Evolutionary conservation across 2,113 vertebrate genomes (phyloP).

Genomic region (Halichoerus grypus): DNA sequence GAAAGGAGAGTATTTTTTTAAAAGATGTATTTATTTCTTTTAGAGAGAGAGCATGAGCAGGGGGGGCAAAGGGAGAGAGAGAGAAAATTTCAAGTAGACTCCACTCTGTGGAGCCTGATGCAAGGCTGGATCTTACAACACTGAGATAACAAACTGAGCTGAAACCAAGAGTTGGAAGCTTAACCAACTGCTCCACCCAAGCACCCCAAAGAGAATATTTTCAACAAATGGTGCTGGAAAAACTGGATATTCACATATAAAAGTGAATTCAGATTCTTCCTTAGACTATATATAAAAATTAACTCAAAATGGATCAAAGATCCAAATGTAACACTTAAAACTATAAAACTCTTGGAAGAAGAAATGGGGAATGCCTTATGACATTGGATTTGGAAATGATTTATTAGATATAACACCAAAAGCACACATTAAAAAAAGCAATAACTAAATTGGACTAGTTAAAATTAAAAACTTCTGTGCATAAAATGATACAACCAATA

Average conservation of each 20-base stretch:
- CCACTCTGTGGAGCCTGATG: not conserved
- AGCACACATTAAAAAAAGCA: not conserved
- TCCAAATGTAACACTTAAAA: not conserved
- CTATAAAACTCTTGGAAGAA: not conserved
- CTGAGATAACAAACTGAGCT: not conserved
- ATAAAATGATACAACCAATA: not conserved
- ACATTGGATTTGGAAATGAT: not conserved
- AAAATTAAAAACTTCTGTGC: not conserved
- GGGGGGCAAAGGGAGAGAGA: not conserved
- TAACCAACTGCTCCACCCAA: not conserved
- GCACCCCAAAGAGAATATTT: not conserved
- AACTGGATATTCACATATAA: not conserved
- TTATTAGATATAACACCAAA: not conserved
- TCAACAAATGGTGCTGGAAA: not conserved
- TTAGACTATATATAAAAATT: not conserved
- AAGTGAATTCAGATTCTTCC: not conserved
- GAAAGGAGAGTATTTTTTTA: not conserved
- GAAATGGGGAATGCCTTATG: not conserved
- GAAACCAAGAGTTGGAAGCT: not conserved
- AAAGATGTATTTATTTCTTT: not conserved
- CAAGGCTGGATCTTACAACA: not conserved
- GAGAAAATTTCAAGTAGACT: not conserved
- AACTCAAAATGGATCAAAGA: not conserved
- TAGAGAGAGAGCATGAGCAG: not conserved
- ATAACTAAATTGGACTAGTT: not conserved